These are phyloP conservation scores for Hemibagrus wyckioides DNA, from an alignment of 2,113 vertebrate species.

Conservation along the genomic window DNA sequence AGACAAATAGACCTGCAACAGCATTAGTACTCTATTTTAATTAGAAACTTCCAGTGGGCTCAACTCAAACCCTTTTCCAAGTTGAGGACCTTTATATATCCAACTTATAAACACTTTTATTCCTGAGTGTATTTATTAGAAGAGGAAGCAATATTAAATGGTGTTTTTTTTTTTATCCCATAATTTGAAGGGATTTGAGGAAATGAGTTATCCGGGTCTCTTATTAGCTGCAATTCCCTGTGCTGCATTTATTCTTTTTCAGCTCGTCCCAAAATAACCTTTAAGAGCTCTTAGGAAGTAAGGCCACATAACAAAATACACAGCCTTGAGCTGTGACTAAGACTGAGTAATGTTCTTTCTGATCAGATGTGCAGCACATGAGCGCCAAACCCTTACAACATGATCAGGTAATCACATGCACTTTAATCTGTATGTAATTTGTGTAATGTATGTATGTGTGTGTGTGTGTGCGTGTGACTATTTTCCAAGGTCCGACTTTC, in stretches of 20 bases:
- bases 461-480: not conserved
- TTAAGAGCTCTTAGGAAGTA: not conserved
- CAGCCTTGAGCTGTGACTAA: not conserved
- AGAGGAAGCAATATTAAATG: not conserved
- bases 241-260: not conserved
- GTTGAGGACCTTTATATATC: not conserved
- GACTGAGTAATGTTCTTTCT: not conserved
- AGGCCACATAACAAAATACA: not conserved
- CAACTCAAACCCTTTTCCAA: not conserved
- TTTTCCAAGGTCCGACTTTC: not conserved
- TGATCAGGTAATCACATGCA: not conserved
- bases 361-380: not conserved
- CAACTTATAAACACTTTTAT: not conserved
- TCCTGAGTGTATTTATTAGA: not conserved
- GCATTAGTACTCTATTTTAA: not conserved
- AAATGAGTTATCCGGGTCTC: not conserved
- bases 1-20: not conserved
- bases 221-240: not conserved
- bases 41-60: not conserved
- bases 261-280: not conserved
- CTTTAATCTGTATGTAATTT: not conserved
- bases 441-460: not conserved
- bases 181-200: not conserved
- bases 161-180: not conserved
- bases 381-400: not conserved